Base-by-base conservation (phyloP, 2,888 invertebrate genomes). In the Pheosia gnoma region DNA sequence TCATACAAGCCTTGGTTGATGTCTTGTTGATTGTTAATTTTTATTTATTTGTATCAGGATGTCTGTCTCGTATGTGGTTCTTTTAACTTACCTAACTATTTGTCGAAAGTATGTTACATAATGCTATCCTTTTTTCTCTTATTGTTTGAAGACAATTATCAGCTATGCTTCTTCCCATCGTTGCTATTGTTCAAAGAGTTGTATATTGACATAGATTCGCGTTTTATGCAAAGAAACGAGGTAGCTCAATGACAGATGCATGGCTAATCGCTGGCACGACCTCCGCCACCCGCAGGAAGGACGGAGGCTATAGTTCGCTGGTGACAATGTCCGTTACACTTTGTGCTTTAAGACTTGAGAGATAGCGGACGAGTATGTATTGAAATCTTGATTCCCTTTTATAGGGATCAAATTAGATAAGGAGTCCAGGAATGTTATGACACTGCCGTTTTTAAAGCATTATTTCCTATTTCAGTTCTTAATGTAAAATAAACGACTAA, bases 241-340 rank as follows among this genome's bases (percentile, higher is more conserved):
- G 71, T 4, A 7, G 67, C 63, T 62, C 61, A 70, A 64, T 70
- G 63, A 66, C 58, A 63, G 61, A 53, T 57, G 59, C 61, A 43
- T 66, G 54, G 53, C 53, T 74, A 73, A 75, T 75, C 59, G 71
- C 58, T 13, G 52, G 56, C 53, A 58, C 51, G 77, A 67, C 75
- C 77, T 75, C 68, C 62, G 61, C 36, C 65, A 59, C 49, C 70
- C 74, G 75, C 76, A 75, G 72, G 77, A 75, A 75, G 68, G 68
- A 65, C 64, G 66, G 63, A 59, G 65, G 63, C 41, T 56, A 53
- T 63, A 53, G 59, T 66, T 67, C 66, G 66, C 39, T 58, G 70
- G 68, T 72, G 77, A 74, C 75, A 66, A 67, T 75, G 67, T 70
- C 77, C 77, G 74, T 63, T 74, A 53, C 53, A 1, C 55, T 37